Conservation (phyloP, 2,888 invertebrate species). For the Drymonia ruficornis region DNA sequence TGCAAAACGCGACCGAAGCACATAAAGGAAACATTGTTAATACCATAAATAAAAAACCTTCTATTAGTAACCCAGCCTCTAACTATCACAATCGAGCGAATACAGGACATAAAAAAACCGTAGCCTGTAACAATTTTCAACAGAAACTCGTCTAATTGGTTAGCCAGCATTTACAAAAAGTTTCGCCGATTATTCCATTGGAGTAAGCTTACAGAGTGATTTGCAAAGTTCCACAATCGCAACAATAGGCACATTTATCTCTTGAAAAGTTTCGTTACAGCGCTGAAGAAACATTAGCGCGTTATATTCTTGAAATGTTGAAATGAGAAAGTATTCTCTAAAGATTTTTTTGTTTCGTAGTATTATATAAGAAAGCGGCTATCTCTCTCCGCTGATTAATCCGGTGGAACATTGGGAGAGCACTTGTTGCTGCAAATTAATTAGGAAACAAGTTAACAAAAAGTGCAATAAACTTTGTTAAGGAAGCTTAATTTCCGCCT, state of each 20-base stretch:
- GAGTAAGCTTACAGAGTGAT: slow-evolving; percentile 46
- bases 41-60: neutral
- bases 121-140: slow-evolving; percentile 25
- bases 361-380: slow-evolving; percentile 24
- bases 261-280: slow-evolving; percentile 41
- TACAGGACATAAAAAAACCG: neutral
- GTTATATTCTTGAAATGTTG: slow-evolving; percentile 39
- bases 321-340: slow-evolving; percentile 28
- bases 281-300: slow-evolving; percentile 42
- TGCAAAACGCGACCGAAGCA: no score
- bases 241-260: slow-evolving; percentile 52
- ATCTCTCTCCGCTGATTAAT: slow-evolving; percentile 41
- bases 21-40: neutral
- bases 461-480: slow-evolving; percentile 76
- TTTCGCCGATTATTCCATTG: slow-evolving; percentile 41
- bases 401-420: slow-evolving; percentile 40
- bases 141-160: slow-evolving; percentile 41
- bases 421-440: slow-evolving; percentile 78
- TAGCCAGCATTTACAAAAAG: slow-evolving; percentile 39
- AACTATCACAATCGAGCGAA: no score
- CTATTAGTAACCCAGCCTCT: neutral
- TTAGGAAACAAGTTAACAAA: slow-evolving; percentile 77
- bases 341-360: slow-evolving; percentile 28
- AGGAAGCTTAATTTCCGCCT: slow-evolving; percentile 74
- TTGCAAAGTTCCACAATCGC: slow-evolving; percentile 49